Evolutionary conservation across 2,797 vertebrate species (phyloP).

Genomic region (Arrhamphus sclerolepis): DNA sequence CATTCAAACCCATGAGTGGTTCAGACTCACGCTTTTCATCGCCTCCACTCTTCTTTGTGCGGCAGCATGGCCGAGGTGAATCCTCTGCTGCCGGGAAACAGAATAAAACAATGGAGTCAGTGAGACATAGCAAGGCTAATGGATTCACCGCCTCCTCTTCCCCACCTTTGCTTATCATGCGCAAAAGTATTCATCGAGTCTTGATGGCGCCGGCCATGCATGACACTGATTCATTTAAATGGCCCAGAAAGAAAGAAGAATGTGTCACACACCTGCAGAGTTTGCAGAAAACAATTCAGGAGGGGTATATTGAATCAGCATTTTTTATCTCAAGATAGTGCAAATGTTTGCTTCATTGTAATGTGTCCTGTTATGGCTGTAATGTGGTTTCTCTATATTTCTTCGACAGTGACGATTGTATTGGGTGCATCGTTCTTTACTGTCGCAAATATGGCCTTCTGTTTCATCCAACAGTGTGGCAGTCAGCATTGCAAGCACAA

Average conservation of each 20-base stretch:
- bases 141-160: slow-evolving; percentile 68
- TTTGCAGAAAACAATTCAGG: slow-evolving; percentile 65
- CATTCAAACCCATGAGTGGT: slow-evolving; percentile 40
- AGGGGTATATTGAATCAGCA: slow-evolving; percentile 61
- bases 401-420: slow-evolving; percentile 40
- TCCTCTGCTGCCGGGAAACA: slow-evolving; percentile 55
- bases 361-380: slow-evolving; percentile 36
- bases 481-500: slow-evolving; percentile 13
- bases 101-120: slow-evolving; percentile 78
- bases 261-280: slow-evolving; percentile 69
- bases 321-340: slow-evolving; percentile 55
- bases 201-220: slow-evolving; percentile 68
- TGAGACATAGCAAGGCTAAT: slow-evolving; percentile 77
- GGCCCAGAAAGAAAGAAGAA: slow-evolving; percentile 34
- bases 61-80: slow-evolving; percentile 48
- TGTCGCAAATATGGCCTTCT: slow-evolving; percentile 8
- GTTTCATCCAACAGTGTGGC: slow-evolving; percentile 8
- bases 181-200: slow-evolving; percentile 75
- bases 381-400: slow-evolving; percentile 27
- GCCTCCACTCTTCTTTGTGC: slow-evolving; percentile 41
- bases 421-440: slow-evolving; percentile 14
- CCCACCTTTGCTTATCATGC: slow-evolving; percentile 72
- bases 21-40: slow-evolving; percentile 33
- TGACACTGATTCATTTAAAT: slow-evolving; percentile 77
- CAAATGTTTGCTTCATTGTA: slow-evolving; percentile 58